Evolutionary conservation across 2,113 vertebrate species (phyloP), one percentile per base, ranked within the genome.

Genomic region (Zosterops lateralis): DNA sequence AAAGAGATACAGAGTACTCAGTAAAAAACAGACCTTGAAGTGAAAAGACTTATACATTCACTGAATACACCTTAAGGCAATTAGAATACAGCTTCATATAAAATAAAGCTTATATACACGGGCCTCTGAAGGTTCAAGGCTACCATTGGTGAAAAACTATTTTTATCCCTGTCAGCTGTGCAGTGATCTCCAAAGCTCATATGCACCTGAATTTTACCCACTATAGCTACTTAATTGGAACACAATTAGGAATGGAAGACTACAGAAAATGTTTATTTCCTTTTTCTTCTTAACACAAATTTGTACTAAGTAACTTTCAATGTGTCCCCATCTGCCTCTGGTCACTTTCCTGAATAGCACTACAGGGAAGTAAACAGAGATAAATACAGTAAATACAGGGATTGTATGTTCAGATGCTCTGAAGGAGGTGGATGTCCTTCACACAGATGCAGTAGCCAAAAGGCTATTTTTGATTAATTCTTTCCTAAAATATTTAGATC

Each of bases 21-120:
- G 14, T n/a, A 70, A 74, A 92, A 88, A 60, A 17, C 38, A 92
- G 67, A 73, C 28, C 45, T 47, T 60, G 32, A 94, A 77, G 40
- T 22, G 20, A 60, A 67, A 60, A 82, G 36, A 78, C 25, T 66
- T 76, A 73, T 1, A 44, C 8, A 45, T 32, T 34, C 26, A 68
- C 42, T 68, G 56, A 48, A 76, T 53, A 62, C 3, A 86, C 32
- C 44, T 72, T 56, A 87, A 56, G 11, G 54, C 16, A 87, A 26
- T 38, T 57, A 54, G 26, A 54, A 71, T 25, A 72, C 40, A 84
- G 36, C 22, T 75, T 62, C 70, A 44, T 54, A 7, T 47, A 82
- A 67, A 20, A 48, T 21, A 74, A 84, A 74, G 42, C 20, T 80
- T 56, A 67, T n/a, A 67, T 3, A 75, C 71, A 61, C 1, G 17